A percentile compares a stretch with the other conserved stretches of the same genome.
Conservation (phyloP, 2,113 vertebrate species). For the Addax nasomaculatus region DNA sequence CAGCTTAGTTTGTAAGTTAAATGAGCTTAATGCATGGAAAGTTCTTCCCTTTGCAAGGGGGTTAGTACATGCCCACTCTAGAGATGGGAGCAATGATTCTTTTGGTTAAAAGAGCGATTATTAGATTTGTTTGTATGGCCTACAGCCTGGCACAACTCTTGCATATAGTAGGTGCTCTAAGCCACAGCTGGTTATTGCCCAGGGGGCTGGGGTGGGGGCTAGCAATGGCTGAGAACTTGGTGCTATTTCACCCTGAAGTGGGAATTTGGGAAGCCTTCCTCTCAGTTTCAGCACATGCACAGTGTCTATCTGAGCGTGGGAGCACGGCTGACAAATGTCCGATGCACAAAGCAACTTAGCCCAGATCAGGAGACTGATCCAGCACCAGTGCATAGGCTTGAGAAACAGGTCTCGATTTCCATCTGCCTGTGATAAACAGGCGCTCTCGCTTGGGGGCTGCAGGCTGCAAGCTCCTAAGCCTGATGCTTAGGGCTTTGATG, state of each 20-base stretch:
- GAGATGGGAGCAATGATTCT: not conserved
- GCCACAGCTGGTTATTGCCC: not conserved
- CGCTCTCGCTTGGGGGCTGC: not conserved
- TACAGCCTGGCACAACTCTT: not conserved
- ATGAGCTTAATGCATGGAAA: not conserved
- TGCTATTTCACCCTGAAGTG: not conserved
- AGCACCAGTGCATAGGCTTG: not conserved
- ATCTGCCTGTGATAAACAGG: conserved; percentile 70
- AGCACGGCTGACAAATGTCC: rapidly evolving
- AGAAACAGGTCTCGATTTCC: conserved; percentile 55
- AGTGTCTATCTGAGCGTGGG: rapidly evolving
- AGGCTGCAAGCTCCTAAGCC: conserved; percentile 16
- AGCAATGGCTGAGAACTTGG: not conserved
- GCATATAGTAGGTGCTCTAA: not conserved
- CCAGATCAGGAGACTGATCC: not conserved
- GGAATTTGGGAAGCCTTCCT: not conserved
- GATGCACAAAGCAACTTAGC: not conserved
- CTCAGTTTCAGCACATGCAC: not conserved
- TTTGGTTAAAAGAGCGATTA: not conserved
- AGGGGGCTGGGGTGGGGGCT: not conserved
- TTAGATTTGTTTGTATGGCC: not conserved
- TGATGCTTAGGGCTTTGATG: not conserved
- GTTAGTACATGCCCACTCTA: too few relatives aligned
- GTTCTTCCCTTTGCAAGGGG: not conserved
- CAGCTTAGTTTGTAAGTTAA: not conserved